Conservation (phyloP, 1,140 invertebrate genomes). For the Protaetia brevitarsis region DNA sequence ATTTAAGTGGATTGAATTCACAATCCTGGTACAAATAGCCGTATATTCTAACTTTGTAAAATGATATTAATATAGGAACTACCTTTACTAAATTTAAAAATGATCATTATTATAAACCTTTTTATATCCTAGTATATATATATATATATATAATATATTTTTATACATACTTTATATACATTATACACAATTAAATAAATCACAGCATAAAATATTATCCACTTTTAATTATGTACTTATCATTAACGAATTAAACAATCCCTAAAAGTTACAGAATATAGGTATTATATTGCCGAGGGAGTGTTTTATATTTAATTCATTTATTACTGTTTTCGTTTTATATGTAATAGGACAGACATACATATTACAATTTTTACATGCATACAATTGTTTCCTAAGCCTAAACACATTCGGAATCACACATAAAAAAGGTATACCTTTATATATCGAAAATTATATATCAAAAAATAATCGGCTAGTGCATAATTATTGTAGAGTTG, state of each 20-base stretch:
- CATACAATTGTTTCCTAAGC: too few relatives aligned
- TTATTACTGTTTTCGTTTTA: not conserved
- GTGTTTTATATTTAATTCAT: not conserved
- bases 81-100: conserved; percentile 21
- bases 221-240: not conserved
- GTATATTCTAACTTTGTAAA: not conserved
- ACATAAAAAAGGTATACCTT: too few relatives aligned
- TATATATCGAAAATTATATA: too few relatives aligned
- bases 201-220: conserved; percentile 34
- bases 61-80: conserved; percentile 20
- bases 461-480: too few relatives aligned
- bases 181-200: conserved; percentile 40
- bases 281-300: not conserved
- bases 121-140: conserved; percentile 21
- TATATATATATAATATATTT: conserved; percentile 16
- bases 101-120: conserved; percentile 3
- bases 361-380: too few relatives aligned
- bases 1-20: not conserved
- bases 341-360: too few relatives aligned
- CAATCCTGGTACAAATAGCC: too few relatives aligned
- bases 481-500: too few relatives aligned
- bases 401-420: too few relatives aligned
- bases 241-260: conserved; percentile 1
- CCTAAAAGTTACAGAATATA: not conserved
- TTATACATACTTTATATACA: too few relatives aligned